These are phyloP conservation scores for Oscheius sp. DNA, from an alignment of 1,140 invertebrate species.

Conservation along the genomic window DNA sequence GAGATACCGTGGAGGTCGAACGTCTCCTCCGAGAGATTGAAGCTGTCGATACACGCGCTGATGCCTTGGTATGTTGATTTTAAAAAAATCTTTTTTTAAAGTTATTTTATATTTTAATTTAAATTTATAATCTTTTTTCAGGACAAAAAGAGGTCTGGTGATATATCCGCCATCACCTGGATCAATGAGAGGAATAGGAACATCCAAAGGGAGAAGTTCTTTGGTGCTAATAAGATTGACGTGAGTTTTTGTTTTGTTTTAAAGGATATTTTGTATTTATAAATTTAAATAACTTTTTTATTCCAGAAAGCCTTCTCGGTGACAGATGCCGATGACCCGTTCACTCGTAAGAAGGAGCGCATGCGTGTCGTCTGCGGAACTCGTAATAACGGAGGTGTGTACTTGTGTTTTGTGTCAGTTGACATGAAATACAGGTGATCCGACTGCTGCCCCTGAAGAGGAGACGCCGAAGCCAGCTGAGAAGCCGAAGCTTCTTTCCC, in stretches of 20 bases:
- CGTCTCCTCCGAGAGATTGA: slow-evolving; percentile 11
- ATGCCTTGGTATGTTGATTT: background rate
- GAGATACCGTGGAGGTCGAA: background rate
- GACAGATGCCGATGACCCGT: slow-evolving; percentile 16
- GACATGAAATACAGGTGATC: background rate
- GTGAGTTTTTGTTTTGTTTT: background rate
- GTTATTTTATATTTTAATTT: no score
- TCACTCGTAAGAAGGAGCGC: slow-evolving; percentile 17
- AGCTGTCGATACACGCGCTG: background rate
- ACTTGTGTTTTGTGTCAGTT: no score
- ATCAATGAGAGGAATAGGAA: slow-evolving; percentile 24
- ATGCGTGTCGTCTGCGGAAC: slow-evolving; percentile 16
- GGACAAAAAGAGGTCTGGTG: slow-evolving; percentile 12
- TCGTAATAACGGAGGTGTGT: background rate
- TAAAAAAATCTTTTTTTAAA: no score
- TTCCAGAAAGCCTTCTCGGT: no score
- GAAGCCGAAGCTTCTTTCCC: background rate
- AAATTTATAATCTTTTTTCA: background rate
- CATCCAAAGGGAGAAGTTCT: background rate
- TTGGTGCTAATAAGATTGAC: background rate
- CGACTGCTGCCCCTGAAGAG: background rate
- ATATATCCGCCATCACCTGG: background rate
- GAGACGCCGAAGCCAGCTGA: background rate
- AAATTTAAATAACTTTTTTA: no score
- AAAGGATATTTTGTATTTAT: background rate